Evolutionary conservation across 2,888 invertebrate species (phyloP), one percentile per base, ranked within the genome.

Genomic region (Amorpha juglandis): DNA sequence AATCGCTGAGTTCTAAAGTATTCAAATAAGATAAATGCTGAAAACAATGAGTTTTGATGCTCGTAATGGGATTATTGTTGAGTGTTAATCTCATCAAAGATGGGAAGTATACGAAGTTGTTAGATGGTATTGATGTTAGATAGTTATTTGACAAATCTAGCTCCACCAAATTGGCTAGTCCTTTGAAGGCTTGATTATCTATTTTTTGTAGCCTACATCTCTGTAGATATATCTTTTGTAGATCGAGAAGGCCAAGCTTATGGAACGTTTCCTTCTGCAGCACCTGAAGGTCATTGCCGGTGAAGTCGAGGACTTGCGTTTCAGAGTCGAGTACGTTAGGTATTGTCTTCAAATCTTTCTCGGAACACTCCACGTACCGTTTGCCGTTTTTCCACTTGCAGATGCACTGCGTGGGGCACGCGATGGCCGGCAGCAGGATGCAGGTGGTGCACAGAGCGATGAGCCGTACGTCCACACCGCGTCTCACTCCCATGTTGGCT

Each of bases 321-420:
- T 96, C 97, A 33, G 96, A 95, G 83, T 97, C 96, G 78, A 98
- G 95, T 64, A 96, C 95, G 75, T 95, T 95, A 1, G 98, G 98
- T 67, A 98, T 95, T 12, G 95, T 94, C 71, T 96, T 95, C 65
- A 98, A 92, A 65, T 95, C 96, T 82, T 96, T 96, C 70, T 96
- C 96, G 63, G 96, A 95, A 89, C 98, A 98, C 87, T 98, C 98
- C 63, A 97, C 98, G 74, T 97, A 97, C 83, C 98, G 96, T 83
- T 98, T 98, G 62, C 98, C 98, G 82, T 96, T 96, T 88, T 98
- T 98, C 98, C 98, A 98, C 86, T 97, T 98, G 94, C 98, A 98
- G 67, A 95, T 94, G 88, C 98, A 98, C 73, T 95, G 95, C 47
- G 95, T 91, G 35, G 98, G 98, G 84, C 98, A 98, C 63, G 95